These are phyloP conservation scores for Aldabrachelys gigantea DNA, from an alignment of 2,113 vertebrate genomes.

Conservation along the genomic window DNA sequence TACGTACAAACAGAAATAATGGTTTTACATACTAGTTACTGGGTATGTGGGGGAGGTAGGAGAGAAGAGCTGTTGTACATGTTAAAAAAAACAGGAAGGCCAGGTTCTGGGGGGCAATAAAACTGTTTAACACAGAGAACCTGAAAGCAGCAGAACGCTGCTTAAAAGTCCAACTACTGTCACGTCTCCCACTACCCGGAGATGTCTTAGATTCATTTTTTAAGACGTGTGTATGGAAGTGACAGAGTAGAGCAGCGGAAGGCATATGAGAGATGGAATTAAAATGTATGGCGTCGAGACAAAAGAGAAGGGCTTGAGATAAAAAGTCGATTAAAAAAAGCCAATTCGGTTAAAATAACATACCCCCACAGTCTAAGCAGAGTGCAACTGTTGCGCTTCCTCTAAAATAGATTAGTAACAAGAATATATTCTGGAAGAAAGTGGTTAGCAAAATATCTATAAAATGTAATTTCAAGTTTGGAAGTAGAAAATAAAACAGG, in stretches of 20 bases:
- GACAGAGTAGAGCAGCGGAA: background rate
- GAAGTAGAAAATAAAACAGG: background rate
- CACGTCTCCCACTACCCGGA: background rate
- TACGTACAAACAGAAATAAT: background rate
- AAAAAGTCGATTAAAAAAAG: background rate
- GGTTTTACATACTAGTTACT: background rate
- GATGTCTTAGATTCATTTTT: background rate
- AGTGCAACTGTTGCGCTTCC: background rate
- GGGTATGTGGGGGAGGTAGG: background rate
- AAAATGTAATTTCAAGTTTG: background rate
- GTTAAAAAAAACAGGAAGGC: background rate
- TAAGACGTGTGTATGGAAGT: fast-evolving
- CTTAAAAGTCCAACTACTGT: background rate
- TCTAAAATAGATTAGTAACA: background rate
- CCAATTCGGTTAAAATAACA: background rate
- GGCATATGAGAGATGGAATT: background rate
- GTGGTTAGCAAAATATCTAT: background rate
- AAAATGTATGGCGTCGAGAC: background rate
- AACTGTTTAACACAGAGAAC: background rate
- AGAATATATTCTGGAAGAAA: background rate
- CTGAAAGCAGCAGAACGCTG: background rate
- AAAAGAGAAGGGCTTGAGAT: background rate
- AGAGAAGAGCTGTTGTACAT: background rate
- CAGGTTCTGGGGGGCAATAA: background rate
- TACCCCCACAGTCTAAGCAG: background rate